Evolutionary conservation across 1,140 invertebrate genomes (phyloP).

Genomic region (Anthonomus grandis): DNA sequence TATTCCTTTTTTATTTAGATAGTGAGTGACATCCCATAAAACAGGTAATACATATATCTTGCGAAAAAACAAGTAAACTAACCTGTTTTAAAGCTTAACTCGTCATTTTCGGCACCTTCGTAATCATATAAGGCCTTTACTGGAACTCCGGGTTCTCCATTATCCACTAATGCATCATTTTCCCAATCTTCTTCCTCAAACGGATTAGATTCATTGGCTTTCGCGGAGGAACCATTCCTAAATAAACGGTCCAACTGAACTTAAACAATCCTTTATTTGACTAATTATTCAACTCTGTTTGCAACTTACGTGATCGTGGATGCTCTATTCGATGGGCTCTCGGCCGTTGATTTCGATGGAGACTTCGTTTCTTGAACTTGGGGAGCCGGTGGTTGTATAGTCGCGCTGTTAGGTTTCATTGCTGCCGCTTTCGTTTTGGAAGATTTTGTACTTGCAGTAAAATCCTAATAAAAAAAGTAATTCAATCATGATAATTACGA

Average conservation of each 20-base stretch:
- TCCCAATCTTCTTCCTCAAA: constrained; percentile 87
- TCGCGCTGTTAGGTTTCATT: constrained; percentile 42
- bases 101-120: constrained; percentile 93
- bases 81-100: constrained; percentile 95
- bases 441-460: constrained; percentile 47
- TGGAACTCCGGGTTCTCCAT: constrained; percentile 87
- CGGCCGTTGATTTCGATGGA: constrained; percentile 37
- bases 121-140: constrained; percentile 96
- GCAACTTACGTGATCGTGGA: constrained; percentile 53
- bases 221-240: constrained; percentile 59
- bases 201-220: constrained; percentile 68
- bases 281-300: too few relatives aligned
- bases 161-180: constrained; percentile 79
- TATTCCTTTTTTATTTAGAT: too few relatives aligned
- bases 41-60: too few relatives aligned
- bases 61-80: too few relatives aligned
- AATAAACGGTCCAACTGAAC: not conserved
- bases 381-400: constrained; percentile 31
- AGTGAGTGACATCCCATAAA: too few relatives aligned
- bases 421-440: constrained; percentile 46
- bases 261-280: too few relatives aligned
- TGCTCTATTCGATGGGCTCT: constrained; percentile 48
- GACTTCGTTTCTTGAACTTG: constrained; percentile 33
- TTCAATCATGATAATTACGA: too few relatives aligned
- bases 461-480: constrained; percentile 48